phyloP scores from a whole-genome alignment of 2,888 invertebrate species.

The Leucozona laternaria region DNA sequence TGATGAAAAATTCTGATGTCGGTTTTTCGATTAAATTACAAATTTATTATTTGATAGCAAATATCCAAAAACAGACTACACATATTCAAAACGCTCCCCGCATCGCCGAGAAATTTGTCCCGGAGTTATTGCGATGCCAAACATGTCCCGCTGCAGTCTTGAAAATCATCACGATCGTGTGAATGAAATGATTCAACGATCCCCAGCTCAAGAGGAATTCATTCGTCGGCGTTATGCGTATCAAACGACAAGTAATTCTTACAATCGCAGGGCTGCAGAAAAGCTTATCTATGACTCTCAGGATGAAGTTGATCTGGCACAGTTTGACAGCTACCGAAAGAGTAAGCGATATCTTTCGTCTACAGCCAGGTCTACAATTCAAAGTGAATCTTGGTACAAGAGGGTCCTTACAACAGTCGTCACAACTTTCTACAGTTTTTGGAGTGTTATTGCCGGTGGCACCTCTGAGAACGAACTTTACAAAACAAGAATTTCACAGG shows the following conservation, averaged over 20 bases:
- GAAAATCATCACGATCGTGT: constrained; percentile 86
- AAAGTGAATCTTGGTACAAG: constrained; percentile 79
- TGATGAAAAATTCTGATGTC: not conserved
- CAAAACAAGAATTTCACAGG: constrained; percentile 76
- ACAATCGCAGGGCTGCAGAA: constrained; percentile 73
- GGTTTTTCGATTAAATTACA: not conserved
- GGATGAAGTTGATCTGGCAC: constrained; percentile 81
- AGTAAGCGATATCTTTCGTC: constrained; percentile 58
- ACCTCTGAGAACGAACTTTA: constrained; percentile 76
- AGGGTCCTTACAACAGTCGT: constrained; percentile 79
- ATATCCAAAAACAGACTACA: constrained; percentile 96
- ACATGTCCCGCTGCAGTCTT: constrained; percentile 93
- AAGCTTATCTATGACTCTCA: constrained; percentile 81
- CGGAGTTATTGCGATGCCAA: constrained; percentile 93
- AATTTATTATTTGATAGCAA: constrained; percentile 85
- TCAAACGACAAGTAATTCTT: constrained; percentile 44
- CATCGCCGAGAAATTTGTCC: constrained; percentile 92
- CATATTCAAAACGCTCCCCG: constrained; percentile 92
- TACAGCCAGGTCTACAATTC: constrained; percentile 23
- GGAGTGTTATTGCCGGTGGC: constrained; percentile 77
- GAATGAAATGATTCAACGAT: constrained; percentile 80
- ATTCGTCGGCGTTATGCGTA: constrained; percentile 81
- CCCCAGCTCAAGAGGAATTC: constrained; percentile 81
- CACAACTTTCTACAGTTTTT: constrained; percentile 78
- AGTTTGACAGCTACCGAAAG: constrained; percentile 77